A percentile compares a stretch with the other conserved stretches of the same genome.
Conservation (phyloP, 1,140 invertebrate species). For the Antheraea pernyi region DNA sequence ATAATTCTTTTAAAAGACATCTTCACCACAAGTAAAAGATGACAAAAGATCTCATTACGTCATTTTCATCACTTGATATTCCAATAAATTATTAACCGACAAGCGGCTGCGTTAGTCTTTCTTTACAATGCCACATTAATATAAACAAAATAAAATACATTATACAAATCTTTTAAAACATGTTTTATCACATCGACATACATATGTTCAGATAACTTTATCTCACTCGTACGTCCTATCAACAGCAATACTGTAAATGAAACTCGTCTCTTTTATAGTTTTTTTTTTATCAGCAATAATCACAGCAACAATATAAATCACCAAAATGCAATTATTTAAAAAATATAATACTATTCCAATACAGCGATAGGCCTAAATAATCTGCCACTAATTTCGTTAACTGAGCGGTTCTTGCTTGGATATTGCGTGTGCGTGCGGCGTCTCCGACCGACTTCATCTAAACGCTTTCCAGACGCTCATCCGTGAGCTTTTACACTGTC, state of each 20-base stretch:
- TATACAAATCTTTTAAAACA: constrained; percentile 19
- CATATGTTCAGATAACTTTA: constrained; percentile 41
- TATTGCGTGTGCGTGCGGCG: constrained; percentile 16
- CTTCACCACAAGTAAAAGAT: not conserved
- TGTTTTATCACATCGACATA: constrained; percentile 27
- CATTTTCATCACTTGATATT: not conserved
- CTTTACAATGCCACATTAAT: constrained; percentile 19
- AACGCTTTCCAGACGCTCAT: constrained; percentile 41
- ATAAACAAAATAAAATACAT: constrained; percentile 23
- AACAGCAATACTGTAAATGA: constrained; percentile 32
- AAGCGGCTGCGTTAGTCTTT: not conserved
- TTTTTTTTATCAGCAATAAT: not conserved
- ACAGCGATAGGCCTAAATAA: not conserved
- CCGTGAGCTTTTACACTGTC: constrained; percentile 25
- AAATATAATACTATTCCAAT: constrained; percentile 24
- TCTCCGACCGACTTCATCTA: constrained; percentile 60
- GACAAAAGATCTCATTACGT: not conserved
- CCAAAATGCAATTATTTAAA: constrained; percentile 35
- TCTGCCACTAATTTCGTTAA: not conserved
- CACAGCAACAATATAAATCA: constrained; percentile 19
- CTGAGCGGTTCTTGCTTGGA: constrained; percentile 12
- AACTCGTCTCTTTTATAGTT: constrained; percentile 39
- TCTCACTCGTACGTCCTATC: constrained; percentile 45
- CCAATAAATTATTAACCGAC: not conserved
- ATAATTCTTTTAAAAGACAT: not conserved